Conservation (phyloP, 2,888 invertebrate genomes). For the Trichogramma evanescens region DNA sequence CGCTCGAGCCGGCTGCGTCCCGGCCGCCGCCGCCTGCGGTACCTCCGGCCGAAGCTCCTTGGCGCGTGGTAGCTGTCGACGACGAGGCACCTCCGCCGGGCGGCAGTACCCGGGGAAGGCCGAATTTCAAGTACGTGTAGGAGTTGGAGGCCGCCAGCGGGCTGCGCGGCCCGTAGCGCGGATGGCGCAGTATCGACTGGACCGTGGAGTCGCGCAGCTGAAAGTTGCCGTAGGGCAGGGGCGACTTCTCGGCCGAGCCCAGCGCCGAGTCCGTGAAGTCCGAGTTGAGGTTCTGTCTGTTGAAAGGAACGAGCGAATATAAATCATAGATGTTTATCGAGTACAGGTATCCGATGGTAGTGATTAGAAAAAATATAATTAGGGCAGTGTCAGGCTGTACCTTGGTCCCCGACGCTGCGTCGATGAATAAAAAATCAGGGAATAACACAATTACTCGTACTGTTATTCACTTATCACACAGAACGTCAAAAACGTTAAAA, state of each 20-base stretch:
- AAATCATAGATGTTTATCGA: background rate
- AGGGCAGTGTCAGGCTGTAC: too few relatives aligned
- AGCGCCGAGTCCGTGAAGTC: conserved; percentile 92
- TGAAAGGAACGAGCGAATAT: conserved; percentile 23
- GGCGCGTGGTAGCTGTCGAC: conserved; percentile 61
- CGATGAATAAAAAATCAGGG: too few relatives aligned
- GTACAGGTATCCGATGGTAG: too few relatives aligned
- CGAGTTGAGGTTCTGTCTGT: conserved; percentile 87
- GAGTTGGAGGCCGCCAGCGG: conserved; percentile 85
- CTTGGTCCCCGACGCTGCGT: too few relatives aligned
- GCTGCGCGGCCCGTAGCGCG: conserved; percentile 82
- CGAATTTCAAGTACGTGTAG: conserved; percentile 91
- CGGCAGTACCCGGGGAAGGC: conserved; percentile 84
- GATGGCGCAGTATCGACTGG: conserved; percentile 82
- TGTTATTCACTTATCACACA: too few relatives aligned
- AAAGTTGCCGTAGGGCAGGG: conserved; percentile 89
- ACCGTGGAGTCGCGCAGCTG: conserved; percentile 88
- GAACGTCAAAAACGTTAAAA: too few relatives aligned
- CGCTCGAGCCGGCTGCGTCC: conserved; percentile 73
- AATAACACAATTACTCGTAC: too few relatives aligned
- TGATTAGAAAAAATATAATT: too few relatives aligned
- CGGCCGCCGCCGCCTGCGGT: conserved; percentile 74
- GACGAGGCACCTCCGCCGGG: conserved; percentile 45
- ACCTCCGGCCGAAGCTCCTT: too few relatives aligned
- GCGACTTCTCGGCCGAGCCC: conserved; percentile 87